These are phyloP conservation scores for Phodopus roborovskii DNA, from an alignment of 2,113 vertebrate species.

Conservation along the genomic window DNA sequence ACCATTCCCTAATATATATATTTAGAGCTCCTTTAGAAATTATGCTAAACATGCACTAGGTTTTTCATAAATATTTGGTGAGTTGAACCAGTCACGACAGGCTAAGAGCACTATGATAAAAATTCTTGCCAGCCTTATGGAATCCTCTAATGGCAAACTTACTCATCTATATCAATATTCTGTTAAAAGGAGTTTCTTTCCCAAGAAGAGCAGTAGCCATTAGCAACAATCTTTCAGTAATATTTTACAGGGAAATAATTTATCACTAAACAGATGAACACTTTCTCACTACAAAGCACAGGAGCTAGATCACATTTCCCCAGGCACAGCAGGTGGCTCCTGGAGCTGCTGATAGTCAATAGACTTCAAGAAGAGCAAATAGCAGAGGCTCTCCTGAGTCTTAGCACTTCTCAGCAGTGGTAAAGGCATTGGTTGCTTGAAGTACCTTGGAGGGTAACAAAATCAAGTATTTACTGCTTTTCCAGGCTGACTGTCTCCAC, in stretches of 20 bases:
- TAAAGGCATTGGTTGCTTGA: slow-evolving; percentile 43
- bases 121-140: not conserved
- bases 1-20: not conserved
- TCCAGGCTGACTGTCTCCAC: not conserved
- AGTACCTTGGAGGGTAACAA: not conserved
- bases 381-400: not conserved
- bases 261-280: slow-evolving; percentile 58
- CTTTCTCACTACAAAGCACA: slow-evolving; percentile 52
- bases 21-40: not conserved
- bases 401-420: not conserved
- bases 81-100: not conserved
- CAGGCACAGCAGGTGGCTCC: slow-evolving; percentile 24
- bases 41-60: not conserved
- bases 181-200: slow-evolving; percentile 43
- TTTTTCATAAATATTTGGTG: slow-evolving; percentile 30
- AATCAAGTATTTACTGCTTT: slow-evolving; percentile 25
- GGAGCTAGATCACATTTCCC: slow-evolving; percentile 38
- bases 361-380: slow-evolving; percentile 60
- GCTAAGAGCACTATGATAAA: not conserved
- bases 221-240: slow-evolving; percentile 46
- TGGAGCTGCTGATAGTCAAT: slow-evolving; percentile 49
- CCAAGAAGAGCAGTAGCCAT: slow-evolving; percentile 12
- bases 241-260: slow-evolving; percentile 55
- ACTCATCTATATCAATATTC: not conserved
- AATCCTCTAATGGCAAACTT: slow-evolving; percentile 1